These are phyloP conservation scores for Urechis unicinctus DNA, from an alignment of 2,888 invertebrate genomes.

Conservation along the genomic window DNA sequence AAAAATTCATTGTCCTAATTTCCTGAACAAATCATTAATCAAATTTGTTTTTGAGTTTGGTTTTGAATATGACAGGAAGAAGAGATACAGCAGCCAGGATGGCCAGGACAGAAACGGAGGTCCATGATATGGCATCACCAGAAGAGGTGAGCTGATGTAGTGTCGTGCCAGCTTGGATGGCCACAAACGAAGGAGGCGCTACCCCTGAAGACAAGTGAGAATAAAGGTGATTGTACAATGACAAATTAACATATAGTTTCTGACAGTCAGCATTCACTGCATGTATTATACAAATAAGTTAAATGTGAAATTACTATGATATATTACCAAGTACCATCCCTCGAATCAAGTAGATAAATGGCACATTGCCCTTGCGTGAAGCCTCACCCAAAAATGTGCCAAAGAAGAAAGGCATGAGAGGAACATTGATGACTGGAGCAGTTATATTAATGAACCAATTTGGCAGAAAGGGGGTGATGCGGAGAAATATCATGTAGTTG, in stretches of 20 bases:
- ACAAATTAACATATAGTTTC: too few relatives aligned
- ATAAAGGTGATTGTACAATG: too few relatives aligned
- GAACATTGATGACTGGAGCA: conserved; percentile 94
- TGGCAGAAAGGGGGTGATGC: conserved; percentile 94
- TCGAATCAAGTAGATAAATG: too few relatives aligned
- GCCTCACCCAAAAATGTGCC: conserved; percentile 86
- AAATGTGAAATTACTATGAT: too few relatives aligned
- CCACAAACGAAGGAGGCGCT: conserved; percentile 87
- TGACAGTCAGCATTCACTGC: too few relatives aligned
- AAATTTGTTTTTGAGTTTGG: conserved; percentile 60
- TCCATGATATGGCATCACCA: conserved; percentile 73
- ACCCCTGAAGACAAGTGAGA: conserved; percentile 48
- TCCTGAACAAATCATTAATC: conserved; percentile 34
- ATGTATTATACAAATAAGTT: too few relatives aligned
- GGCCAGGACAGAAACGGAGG: conserved; percentile 71
- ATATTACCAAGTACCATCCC: too few relatives aligned
- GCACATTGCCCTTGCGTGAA: too few relatives aligned
- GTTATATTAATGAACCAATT: conserved; percentile 99
- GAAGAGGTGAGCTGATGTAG: conserved; percentile 74
- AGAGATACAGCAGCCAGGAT: conserved; percentile 77
- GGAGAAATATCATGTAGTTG: conserved; percentile 92
- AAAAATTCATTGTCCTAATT: too few relatives aligned
- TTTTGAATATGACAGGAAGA: conserved; percentile 79
- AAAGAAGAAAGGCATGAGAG: conserved; percentile 80
- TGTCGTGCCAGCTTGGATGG: conserved; percentile 96